Conservation (phyloP, 2,797 vertebrate genomes). For the Pipistrellus pipistrellus region DNA sequence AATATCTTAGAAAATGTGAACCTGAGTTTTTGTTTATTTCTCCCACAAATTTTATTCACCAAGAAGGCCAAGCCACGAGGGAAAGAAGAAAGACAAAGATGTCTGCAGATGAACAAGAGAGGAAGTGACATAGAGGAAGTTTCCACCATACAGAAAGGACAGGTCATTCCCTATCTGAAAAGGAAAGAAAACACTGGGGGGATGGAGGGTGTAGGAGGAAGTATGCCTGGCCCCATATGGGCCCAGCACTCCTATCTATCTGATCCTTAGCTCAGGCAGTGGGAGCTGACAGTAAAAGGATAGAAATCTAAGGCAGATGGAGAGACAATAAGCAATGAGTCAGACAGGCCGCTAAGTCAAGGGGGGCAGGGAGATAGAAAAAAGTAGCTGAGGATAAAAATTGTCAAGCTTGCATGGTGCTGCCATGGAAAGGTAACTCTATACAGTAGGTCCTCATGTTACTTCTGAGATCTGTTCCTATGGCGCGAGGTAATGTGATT, state of each 20-base stretch:
- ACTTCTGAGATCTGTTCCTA: too few relatives aligned
- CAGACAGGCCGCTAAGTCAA: neutral
- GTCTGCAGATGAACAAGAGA: neutral
- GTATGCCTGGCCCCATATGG: neutral
- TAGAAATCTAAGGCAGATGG: neutral
- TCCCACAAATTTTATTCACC: neutral
- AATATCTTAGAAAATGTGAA: constrained; percentile 44
- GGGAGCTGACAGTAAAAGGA: neutral
- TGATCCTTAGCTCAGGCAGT: neutral
- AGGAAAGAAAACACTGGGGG: neutral
- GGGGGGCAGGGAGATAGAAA: neutral
- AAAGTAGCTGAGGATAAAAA: neutral
- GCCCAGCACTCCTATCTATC: neutral
- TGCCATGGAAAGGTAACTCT: neutral
- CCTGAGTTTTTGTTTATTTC: neutral
- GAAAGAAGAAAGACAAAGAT: constrained; percentile 1
- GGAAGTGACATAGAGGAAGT: neutral
- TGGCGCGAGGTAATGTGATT: too few relatives aligned
- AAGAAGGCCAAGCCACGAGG: neutral
- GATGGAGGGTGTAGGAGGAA: neutral
- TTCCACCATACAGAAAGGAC: neutral
- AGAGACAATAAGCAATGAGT: neutral
- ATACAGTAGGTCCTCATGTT: too few relatives aligned
- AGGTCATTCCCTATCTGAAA: neutral
- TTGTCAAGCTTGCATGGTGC: neutral